Percentiles rank a stretch among this genome's conserved stretches.
Conservation (phyloP, 2,113 vertebrate species). For the Mustela lutreola region DNA sequence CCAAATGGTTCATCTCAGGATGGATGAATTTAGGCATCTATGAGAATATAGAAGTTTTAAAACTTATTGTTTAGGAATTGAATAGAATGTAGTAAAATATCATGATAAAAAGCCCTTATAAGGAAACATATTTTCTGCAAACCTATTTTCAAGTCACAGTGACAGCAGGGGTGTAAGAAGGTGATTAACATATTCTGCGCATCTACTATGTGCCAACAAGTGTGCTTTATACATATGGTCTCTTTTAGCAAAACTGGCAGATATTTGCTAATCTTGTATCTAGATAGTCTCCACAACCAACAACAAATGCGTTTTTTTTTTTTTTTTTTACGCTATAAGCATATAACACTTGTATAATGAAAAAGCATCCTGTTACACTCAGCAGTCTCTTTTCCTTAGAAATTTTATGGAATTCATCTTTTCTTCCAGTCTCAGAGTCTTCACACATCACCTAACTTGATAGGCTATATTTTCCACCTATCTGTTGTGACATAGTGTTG, state of each 20-base stretch:
- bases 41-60: not conserved
- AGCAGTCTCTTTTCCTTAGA: not conserved
- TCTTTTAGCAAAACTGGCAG: conserved; percentile 71
- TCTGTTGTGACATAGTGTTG: not conserved
- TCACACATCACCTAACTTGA: not conserved
- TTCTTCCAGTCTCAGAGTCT: not conserved
- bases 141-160: conserved; percentile 68
- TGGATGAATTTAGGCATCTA: not conserved
- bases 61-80: conserved; percentile 40
- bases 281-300: conserved; percentile 71
- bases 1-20: not conserved
- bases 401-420: not conserved
- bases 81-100: conserved; percentile 45
- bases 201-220: conserved; percentile 64
- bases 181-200: conserved; percentile 71
- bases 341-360: not conserved
- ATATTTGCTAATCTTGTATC: conserved; percentile 75
- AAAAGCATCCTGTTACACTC: not conserved
- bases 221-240: conserved; percentile 69
- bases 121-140: conserved; percentile 58
- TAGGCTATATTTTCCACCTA: not conserved
- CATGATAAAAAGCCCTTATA: conserved; percentile 50
- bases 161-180: conserved; percentile 61
- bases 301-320: conserved; percentile 59
- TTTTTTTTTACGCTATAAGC: not conserved